Percentiles rank a stretch among this genome's conserved stretches.
Evolutionary conservation across 1,140 invertebrate genomes (phyloP).

Genomic region (Meloidogyne chitwoodi): DNA sequence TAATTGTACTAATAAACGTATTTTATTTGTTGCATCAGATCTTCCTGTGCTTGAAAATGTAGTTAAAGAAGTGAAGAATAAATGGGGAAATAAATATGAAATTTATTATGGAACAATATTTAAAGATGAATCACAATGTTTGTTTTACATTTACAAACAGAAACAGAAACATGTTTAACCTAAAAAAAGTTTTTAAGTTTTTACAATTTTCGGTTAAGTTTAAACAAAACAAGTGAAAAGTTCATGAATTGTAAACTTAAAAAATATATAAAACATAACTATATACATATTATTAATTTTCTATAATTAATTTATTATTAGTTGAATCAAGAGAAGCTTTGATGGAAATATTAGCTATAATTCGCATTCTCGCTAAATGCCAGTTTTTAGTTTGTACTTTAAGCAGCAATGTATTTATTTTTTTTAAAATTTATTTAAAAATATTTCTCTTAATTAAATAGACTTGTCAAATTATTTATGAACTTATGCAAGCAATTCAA

Average conservation of each 20-base stretch:
- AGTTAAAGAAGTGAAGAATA: not conserved
- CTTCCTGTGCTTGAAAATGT: not conserved
- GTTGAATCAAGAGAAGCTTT: no score
- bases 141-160: no score
- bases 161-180: no score
- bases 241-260: no score
- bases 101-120: not conserved
- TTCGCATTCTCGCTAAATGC: no score
- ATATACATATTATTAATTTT: no score
- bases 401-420: conserved; percentile 63
- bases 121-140: not conserved
- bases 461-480: conserved; percentile 60
- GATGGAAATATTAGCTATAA: no score
- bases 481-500: conserved; percentile 50
- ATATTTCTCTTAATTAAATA: conserved; percentile 6
- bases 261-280: no score
- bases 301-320: not conserved
- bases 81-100: not conserved
- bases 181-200: no score
- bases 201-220: no score
- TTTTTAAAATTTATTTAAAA: no score
- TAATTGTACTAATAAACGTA: not conserved
- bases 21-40: not conserved
- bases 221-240: no score
- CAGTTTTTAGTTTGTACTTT: conserved; percentile 66